phyloP scores from a whole-genome alignment of 1,140 invertebrate species.

The Aphis craccivora region DNA sequence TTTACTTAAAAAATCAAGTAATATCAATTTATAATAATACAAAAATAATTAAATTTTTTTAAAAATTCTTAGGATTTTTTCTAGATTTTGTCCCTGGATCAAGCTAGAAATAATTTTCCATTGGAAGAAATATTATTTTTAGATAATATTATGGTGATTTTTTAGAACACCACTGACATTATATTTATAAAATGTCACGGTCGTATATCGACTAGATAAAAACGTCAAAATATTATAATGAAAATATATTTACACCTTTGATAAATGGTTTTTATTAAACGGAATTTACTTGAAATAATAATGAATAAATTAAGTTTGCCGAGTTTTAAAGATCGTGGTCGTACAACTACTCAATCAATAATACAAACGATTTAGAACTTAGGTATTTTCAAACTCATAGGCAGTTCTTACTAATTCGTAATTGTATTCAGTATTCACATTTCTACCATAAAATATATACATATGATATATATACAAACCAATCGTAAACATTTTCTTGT shows the following conservation, averaged over 20 bases:
- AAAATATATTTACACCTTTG: not conserved
- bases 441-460: not conserved
- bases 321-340: not conserved
- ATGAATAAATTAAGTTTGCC: not conserved
- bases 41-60: not conserved
- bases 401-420: not conserved
- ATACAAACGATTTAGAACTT: not conserved
- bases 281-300: not conserved
- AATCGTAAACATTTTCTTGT: not conserved
- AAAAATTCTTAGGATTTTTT: not conserved
- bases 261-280: not conserved
- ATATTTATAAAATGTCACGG: constrained; percentile 15
- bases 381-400: not conserved
- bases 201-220: constrained; percentile 8
- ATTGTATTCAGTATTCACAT: not conserved
- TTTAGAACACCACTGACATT: not conserved
- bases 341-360: constrained; percentile 18
- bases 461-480: not conserved
- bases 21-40: too few species aligned
- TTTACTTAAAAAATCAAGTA: not conserved
- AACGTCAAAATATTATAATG: constrained; percentile 17
- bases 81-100: not conserved
- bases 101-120: not conserved
- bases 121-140: not conserved
- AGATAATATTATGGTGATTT: not conserved